These are phyloP conservation scores for Agrilus cyanescens DNA, from an alignment of 2,888 invertebrate species.

Conservation along the genomic window DNA sequence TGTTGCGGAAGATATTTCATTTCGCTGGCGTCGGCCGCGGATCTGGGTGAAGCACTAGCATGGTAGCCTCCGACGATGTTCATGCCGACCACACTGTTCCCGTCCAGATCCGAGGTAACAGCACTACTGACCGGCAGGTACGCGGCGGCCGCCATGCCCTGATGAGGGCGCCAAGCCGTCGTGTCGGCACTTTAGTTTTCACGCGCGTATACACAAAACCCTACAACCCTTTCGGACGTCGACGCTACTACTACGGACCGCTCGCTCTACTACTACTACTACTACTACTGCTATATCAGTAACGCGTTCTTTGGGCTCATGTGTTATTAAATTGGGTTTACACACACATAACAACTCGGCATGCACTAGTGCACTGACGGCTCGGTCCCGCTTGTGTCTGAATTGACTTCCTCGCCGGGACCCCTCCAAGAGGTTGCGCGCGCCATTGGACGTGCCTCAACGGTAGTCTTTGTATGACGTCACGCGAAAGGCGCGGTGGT, in stretches of 20 bases:
- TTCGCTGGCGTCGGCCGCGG: slow-evolving; percentile 77
- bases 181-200: slow-evolving; percentile 26
- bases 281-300: background rate
- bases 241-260: slow-evolving; percentile 5
- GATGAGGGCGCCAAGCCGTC: slow-evolving; percentile 43
- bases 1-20: slow-evolving; percentile 90
- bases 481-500: slow-evolving; percentile 20
- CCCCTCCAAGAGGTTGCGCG: slow-evolving; percentile 31
- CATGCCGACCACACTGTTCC: slow-evolving; percentile 57
- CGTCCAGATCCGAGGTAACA: slow-evolving; percentile 61
- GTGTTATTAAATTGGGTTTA: slow-evolving; percentile 42
- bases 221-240: slow-evolving; percentile 4
- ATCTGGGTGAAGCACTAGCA: slow-evolving; percentile 70
- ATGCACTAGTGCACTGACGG: slow-evolving; percentile 48
- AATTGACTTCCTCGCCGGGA: slow-evolving; percentile 31
- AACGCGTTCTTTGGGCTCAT: slow-evolving; percentile 35
- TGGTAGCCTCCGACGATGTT: slow-evolving; percentile 69
- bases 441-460: slow-evolving; percentile 34
- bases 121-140: slow-evolving; percentile 73
- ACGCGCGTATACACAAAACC: slow-evolving; percentile 2
- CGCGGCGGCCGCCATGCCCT: slow-evolving; percentile 91
- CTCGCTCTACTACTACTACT: slow-evolving; percentile 4
- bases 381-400: slow-evolving; percentile 24
- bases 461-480: slow-evolving; percentile 29
- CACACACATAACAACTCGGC: slow-evolving; percentile 41